phyloP scores from a whole-genome alignment of 2,888 invertebrate genomes.

The Caenorhabditis becei region DNA sequence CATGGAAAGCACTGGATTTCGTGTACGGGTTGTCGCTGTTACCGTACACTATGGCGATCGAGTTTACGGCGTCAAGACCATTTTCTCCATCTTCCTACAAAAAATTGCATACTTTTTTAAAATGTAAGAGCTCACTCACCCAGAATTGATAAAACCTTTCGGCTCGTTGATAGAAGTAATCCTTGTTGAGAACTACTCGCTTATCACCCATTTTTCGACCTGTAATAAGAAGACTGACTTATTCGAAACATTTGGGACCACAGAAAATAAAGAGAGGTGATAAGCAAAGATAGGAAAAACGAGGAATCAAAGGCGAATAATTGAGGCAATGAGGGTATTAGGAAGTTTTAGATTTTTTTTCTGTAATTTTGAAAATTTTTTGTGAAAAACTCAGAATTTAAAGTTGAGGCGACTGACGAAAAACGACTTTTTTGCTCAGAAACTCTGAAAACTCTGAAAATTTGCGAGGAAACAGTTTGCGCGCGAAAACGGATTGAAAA shows the following conservation, averaged over 20 bases:
- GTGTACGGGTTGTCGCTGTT: constrained; percentile 96
- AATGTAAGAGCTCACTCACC: too few species aligned
- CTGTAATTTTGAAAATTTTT: neutral
- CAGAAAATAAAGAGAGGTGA: neutral
- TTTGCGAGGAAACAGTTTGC: constrained; percentile 1
- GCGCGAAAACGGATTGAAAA: constrained; percentile 27
- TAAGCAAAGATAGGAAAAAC: neutral
- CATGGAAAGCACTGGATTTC: constrained; percentile 96
- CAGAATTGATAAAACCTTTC: constrained; percentile 73
- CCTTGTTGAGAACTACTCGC: constrained; percentile 56
- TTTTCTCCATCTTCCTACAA: constrained; percentile 80
- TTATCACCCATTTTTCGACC: constrained; percentile 28
- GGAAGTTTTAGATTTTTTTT: neutral
- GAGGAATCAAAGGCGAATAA: neutral
- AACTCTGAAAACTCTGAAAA: neutral
- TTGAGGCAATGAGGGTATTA: neutral
- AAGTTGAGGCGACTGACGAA: neutral
- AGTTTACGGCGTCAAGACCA: constrained; percentile 88
- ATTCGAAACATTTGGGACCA: neutral
- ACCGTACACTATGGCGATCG: constrained; percentile 92
- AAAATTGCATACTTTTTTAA: neutral
- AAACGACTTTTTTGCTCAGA: neutral
- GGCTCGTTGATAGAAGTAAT: constrained; percentile 65
- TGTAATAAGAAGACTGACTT: neutral
- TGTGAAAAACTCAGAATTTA: neutral